Base-by-base conservation (phyloP, 2,888 invertebrate genomes). In the Ophion obscuratus region DNA sequence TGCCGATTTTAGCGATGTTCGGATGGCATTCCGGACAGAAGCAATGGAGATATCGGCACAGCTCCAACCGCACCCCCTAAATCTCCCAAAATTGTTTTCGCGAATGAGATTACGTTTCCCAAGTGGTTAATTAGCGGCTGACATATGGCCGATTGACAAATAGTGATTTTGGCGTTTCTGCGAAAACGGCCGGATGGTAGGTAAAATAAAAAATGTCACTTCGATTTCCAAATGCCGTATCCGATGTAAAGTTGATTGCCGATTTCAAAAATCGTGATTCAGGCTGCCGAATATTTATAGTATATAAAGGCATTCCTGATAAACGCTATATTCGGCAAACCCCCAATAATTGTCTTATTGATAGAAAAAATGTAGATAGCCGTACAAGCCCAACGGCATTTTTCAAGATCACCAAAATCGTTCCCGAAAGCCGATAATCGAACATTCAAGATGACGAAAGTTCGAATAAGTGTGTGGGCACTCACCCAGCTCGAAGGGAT, bases 401-500 rank as follows among this genome's bases (percentile, higher is more conserved):
- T 40, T 1, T 5, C 3, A 0, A 40, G 7, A 40, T 40, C 9
- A 40, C 40, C 7, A 9, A 40, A 40, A 40, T 9, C 9, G 10
- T 17, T 57, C 14, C 9, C 5, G 17, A n/a, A 57, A 57, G 24
- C 7, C 57, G 6, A 17, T 10, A 61, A 11, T n/a, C 14, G 70
- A 20, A 61, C 2, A 36, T 44, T 11, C 9, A n/a, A 6, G 40
- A 40, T 74, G 20, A 11, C 61, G 27, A 7, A 31, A 31, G 31
- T 24, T 24, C 1, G 59, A 61, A 24, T 40, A 74, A 66, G 6
- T 36, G n/a, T 64, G 6, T 47, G 68, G 1, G 31, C 24, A 93
- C 94, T 92, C 80, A 94, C 94, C 93, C 93, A 77, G 93, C 88
- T 2, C 94, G 91, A 11, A 94, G 91, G 6, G 92, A 83, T 14